Percentiles rank a stretch among this genome's conserved stretches.
phyloP scores from a whole-genome alignment of 2,113 vertebrate species.

The Xiphorhynchus elegans region DNA sequence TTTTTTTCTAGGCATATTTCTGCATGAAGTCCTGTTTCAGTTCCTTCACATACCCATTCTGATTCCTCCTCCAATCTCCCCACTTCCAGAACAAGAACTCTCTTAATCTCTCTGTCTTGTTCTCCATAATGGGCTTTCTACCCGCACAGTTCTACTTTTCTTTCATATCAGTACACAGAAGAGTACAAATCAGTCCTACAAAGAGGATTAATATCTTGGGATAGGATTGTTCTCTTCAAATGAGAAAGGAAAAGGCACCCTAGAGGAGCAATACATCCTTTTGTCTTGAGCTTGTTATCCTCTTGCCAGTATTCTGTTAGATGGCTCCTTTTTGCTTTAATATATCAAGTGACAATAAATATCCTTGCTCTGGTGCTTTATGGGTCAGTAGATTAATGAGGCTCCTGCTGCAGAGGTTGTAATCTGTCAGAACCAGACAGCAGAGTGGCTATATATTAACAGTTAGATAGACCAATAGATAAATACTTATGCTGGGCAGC shows the following conservation, averaged over 20 bases:
- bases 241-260: not conserved
- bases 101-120: not conserved
- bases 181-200: not conserved
- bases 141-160: not conserved
- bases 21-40: not conserved
- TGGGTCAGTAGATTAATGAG: conserved; percentile 25
- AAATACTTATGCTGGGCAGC: not conserved
- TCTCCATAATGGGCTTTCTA: not conserved
- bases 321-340: conserved; percentile 1
- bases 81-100: not conserved
- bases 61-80: not conserved
- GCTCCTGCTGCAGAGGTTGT: not conserved
- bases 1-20: not conserved
- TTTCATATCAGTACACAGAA: not conserved
- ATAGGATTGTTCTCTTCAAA: not conserved
- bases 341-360: conserved; percentile 8
- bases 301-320: not conserved
- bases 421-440: not conserved
- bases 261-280: not conserved
- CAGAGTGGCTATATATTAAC: not conserved
- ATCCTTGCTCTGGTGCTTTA: not conserved
- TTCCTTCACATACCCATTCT: not conserved
- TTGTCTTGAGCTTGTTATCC: not conserved
- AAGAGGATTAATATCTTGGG: not conserved
- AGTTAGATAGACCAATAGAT: not conserved